phyloP scores from a whole-genome alignment of 2,113 vertebrate genomes.

The Lanius collurio region DNA sequence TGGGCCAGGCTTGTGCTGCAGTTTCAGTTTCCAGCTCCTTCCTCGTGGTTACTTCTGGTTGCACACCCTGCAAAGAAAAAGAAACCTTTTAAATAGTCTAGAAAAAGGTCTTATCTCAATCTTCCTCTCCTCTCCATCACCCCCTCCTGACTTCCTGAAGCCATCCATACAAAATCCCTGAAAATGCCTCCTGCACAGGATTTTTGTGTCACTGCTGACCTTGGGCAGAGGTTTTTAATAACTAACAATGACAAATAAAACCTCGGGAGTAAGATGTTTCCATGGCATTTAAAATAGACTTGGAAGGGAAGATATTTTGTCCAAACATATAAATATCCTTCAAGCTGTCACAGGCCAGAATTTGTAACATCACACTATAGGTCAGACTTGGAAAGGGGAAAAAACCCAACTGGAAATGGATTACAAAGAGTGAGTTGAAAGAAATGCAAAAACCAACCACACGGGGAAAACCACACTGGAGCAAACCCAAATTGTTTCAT shows the following conservation, averaged over 20 bases:
- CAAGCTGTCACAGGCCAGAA: not conserved
- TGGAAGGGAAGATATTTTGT: constrained; percentile 12
- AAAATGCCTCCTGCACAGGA: not conserved
- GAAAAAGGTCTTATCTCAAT: not conserved
- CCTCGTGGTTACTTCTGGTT: not conserved
- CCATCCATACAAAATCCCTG: not conserved
- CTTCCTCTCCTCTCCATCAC: not conserved
- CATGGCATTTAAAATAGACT: not conserved
- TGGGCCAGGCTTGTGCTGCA: not conserved
- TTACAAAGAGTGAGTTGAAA: not conserved
- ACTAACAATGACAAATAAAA: not conserved
- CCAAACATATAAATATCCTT: constrained; percentile 20
- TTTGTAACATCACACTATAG: not conserved
- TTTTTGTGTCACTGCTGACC: not conserved
- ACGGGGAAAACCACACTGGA: constrained; percentile 16
- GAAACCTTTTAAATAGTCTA: not conserved
- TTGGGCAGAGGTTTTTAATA: not conserved
- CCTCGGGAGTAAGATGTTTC: not conserved
- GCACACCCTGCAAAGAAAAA: not conserved
- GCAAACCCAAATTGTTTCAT: not conserved
- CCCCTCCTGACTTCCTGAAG: not conserved
- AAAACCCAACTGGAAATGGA: not conserved
- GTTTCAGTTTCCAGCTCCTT: not conserved
- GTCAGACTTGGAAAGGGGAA: not conserved
- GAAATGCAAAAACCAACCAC: not conserved